A percentile compares a stretch with the other conserved stretches of the same genome.
phyloP scores from a whole-genome alignment of 2,888 invertebrate genomes.

The Tenodera sinensis region DNA sequence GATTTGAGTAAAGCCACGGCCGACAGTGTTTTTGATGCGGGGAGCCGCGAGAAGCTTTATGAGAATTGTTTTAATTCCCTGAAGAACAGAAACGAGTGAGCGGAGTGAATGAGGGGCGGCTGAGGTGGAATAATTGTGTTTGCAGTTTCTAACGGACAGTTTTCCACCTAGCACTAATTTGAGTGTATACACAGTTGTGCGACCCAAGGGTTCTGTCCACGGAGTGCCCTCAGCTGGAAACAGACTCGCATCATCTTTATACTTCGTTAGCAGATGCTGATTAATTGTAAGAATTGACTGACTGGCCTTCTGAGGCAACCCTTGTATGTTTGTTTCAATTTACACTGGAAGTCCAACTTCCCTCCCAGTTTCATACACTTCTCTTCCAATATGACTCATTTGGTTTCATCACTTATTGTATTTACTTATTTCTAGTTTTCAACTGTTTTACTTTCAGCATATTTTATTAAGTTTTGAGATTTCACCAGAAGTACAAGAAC shows the following conservation, averaged over 20 bases:
- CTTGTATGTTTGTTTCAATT: not conserved
- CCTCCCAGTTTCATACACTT: not conserved
- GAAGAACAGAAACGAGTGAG: not conserved
- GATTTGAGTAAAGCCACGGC: not conserved
- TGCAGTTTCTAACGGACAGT: slow-evolving; percentile 1
- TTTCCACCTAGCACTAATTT: not conserved
- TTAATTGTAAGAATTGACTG: not conserved
- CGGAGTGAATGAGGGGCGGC: not conserved
- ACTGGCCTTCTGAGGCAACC: not conserved
- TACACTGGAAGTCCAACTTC: not conserved
- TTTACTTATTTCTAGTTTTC: not conserved
- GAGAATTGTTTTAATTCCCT: slow-evolving; percentile 14
- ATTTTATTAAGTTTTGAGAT: too few relatives aligned
- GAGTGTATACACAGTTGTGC: not conserved
- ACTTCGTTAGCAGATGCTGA: not conserved
- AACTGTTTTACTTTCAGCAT: too few relatives aligned
- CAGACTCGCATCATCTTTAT: not conserved
- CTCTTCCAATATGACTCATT: not conserved
- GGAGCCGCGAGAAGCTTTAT: not conserved
- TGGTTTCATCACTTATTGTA: not conserved
- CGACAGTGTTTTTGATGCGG: not conserved
- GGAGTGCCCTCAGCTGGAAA: not conserved
- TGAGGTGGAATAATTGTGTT: slow-evolving; percentile 14
- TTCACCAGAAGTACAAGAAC: too few relatives aligned
- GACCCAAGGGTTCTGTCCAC: not conserved